Percentiles rank a stretch among this genome's conserved stretches.
Evolutionary conservation across 2,113 vertebrate genomes (phyloP).

Genomic region (Galemys pyrenaicus): DNA sequence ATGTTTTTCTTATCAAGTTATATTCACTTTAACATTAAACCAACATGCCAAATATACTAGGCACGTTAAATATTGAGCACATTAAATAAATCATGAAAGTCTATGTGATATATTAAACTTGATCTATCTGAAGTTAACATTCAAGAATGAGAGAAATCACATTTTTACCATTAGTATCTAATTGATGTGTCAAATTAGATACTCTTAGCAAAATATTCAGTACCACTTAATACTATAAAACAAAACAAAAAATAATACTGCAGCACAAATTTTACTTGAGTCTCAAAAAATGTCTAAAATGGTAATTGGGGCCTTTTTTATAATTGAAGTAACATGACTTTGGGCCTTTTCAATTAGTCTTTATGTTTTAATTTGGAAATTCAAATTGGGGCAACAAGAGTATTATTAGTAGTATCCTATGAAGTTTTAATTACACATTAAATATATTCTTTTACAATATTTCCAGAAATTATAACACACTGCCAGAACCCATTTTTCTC

Average conservation of each 20-base stretch:
- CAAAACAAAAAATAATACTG: background rate
- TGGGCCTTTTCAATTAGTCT: background rate
- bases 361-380: background rate
- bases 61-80: conserved; percentile 46
- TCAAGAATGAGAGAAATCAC: conserved; percentile 1
- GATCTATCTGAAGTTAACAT: conserved; percentile 39
- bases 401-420: background rate
- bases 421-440: background rate
- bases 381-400: background rate
- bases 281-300: conserved; percentile 16
- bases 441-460: background rate
- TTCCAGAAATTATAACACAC: conserved; percentile 17
- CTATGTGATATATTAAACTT: conserved; percentile 50
- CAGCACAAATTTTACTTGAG: background rate
- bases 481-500: background rate
- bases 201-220: conserved; percentile 6
- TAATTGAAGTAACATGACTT: background rate
- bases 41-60: conserved; percentile 51
- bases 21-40: conserved; percentile 33
- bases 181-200: background rate
- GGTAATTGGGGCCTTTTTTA: background rate
- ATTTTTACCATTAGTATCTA: conserved; percentile 17
- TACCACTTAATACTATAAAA: background rate
- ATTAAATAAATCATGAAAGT: conserved; percentile 60
- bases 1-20: conserved; percentile 59